These are phyloP conservation scores for Ichneumoninae sp. DNA, from an alignment of 2,888 invertebrate species.

Conservation along the genomic window DNA sequence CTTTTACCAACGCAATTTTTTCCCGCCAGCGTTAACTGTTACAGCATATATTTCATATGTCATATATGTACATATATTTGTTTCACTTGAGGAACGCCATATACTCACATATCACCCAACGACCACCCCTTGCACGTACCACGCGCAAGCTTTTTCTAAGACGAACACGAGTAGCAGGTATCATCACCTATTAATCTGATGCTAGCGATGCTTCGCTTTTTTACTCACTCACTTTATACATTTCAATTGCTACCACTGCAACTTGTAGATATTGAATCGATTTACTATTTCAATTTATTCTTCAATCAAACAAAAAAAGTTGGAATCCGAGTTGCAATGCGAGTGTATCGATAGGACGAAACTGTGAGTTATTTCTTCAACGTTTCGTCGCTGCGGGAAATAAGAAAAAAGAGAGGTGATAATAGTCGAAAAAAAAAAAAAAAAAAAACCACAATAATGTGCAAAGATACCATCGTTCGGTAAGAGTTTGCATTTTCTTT, in stretches of 20 bases:
- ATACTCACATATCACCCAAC: background rate
- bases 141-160: conserved; percentile 30
- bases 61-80: background rate
- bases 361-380: conserved; percentile 4
- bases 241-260: conserved; percentile 18
- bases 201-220: conserved; percentile 58
- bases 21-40: background rate
- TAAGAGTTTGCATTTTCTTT: background rate
- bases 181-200: conserved; percentile 43
- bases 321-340: background rate
- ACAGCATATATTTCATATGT: background rate
- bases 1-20: background rate
- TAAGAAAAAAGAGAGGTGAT: background rate
- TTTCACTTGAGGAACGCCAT: background rate
- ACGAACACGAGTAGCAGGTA: conserved; percentile 35
- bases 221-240: conserved; percentile 60
- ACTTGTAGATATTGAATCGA: background rate
- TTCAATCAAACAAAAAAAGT: background rate
- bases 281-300: too few species aligned
- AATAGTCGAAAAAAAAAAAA: background rate
- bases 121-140: background rate
- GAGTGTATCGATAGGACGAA: background rate
- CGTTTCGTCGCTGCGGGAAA: conserved; percentile 8
- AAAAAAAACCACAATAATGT: background rate
- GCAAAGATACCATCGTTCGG: conserved; percentile 7